Conservation (phyloP, 92 coral and sea anemone genomes). For the Epizoanthus rinbou region DNA sequence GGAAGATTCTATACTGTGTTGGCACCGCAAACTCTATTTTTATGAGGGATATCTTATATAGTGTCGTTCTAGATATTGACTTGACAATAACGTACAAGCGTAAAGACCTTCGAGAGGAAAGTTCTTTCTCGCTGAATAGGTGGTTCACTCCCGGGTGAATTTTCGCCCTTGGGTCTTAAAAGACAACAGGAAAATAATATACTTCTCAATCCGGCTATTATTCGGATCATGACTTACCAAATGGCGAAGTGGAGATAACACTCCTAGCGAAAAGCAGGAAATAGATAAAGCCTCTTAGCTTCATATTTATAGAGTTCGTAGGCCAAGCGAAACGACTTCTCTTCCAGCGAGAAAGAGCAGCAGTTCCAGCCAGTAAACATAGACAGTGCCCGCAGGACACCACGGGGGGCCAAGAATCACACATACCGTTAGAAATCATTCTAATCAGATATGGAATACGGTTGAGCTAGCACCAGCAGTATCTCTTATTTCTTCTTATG, state of each 20-base stretch:
- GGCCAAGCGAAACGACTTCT: constrained; percentile 18
- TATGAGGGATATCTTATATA: too few relatives aligned
- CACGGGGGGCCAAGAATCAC: constrained; percentile 5
- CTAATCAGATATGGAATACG: constrained; percentile 17
- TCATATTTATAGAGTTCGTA: constrained; percentile 21
- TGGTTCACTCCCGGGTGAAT: neutral
- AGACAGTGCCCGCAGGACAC: constrained; percentile 14
- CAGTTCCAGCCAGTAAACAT: constrained; percentile 1
- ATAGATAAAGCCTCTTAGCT: constrained; percentile 5
- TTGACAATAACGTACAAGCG: too few relatives aligned
- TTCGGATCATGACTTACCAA: constrained; percentile 2
- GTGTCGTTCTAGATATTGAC: too few relatives aligned
- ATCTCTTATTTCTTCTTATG: neutral
- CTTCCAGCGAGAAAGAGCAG: neutral
- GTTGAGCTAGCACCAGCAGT: neutral
- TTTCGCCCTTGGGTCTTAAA: neutral
- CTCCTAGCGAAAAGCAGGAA: constrained; percentile 26
- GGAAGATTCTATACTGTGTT: too few relatives aligned
- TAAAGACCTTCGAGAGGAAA: too few relatives aligned
- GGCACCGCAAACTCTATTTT: too few relatives aligned
- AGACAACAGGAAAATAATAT: neutral
- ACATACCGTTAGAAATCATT: neutral
- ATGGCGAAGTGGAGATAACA: neutral
- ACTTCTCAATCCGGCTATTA: too few relatives aligned
- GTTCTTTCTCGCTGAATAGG: too few relatives aligned